Evolutionary conservation across 2,797 vertebrate species (phyloP).

Genomic region (Neomorphus geoffroyi): DNA sequence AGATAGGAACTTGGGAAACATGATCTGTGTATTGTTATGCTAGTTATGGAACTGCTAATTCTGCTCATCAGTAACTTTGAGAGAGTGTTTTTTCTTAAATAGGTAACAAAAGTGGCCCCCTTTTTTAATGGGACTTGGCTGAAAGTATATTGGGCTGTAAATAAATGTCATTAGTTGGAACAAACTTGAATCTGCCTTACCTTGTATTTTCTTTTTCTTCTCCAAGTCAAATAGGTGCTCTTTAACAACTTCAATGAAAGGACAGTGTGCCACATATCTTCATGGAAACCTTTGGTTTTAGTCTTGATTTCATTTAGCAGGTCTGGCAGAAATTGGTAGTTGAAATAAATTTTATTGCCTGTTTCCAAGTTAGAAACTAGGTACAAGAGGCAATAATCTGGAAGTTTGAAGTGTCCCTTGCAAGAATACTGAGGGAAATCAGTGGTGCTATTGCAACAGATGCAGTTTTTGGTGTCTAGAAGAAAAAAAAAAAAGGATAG

Average conservation of each 20-base stretch:
- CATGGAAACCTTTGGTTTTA: not conserved
- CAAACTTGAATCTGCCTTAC: not conserved
- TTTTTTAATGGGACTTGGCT: not conserved
- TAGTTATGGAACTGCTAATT: not conserved
- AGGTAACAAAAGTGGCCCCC: not conserved
- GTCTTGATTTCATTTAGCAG: not conserved
- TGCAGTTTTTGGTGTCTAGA: not conserved
- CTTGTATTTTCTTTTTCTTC: not conserved
- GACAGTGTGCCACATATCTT: fast-evolving
- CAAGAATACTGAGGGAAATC: not conserved
- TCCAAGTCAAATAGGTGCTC: not conserved
- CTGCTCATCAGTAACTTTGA: not conserved
- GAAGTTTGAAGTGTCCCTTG: not conserved
- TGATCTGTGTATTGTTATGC: not conserved
- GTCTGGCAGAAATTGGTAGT: not conserved
- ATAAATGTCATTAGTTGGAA: not conserved
- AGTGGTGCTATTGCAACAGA: not conserved
- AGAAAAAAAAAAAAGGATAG: not conserved
- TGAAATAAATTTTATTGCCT: not conserved
- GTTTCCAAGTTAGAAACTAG: not conserved
- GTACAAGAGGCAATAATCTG: not conserved
- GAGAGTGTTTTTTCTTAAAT: not conserved
- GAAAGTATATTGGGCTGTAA: not conserved
- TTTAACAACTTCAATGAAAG: not conserved
- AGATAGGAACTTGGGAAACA: not conserved